Percentiles rank a stretch among this genome's conserved stretches.
phyloP scores from a whole-genome alignment of 1,140 invertebrate species.

The Lethocerus indicus region DNA sequence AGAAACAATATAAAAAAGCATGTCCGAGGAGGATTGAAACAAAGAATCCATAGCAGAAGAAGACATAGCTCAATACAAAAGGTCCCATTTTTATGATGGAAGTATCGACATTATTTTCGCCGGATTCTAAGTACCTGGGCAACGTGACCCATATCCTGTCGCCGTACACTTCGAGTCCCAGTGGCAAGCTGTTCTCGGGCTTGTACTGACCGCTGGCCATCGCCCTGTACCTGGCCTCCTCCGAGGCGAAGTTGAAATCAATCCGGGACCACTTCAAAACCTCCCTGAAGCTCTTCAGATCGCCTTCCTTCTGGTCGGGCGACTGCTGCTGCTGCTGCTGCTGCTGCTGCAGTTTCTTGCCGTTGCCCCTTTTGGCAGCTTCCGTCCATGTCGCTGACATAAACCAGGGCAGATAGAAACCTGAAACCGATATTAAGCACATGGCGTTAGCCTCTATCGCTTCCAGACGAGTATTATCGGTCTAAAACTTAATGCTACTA shows the following conservation, averaged over 20 bases:
- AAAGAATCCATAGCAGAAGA: too few relatives aligned
- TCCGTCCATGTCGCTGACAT: constrained; percentile 9
- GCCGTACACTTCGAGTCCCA: constrained; percentile 48
- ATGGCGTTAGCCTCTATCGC: too few relatives aligned
- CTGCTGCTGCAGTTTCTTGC: too few relatives aligned
- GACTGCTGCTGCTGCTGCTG: not conserved
- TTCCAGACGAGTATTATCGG: too few relatives aligned
- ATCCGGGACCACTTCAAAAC: constrained; percentile 17
- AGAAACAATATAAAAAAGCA: too few relatives aligned
- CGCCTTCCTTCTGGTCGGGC: not conserved
- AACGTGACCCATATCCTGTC: constrained; percentile 48
- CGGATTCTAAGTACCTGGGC: too few relatives aligned
- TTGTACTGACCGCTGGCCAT: constrained; percentile 36
- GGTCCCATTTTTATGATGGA: too few relatives aligned
- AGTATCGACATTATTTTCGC: too few relatives aligned
- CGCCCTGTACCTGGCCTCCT: constrained; percentile 11
- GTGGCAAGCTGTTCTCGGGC: constrained; percentile 49
- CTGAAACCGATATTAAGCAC: constrained; percentile 10
- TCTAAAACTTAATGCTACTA: too few relatives aligned
- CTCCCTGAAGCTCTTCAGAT: constrained; percentile 14
- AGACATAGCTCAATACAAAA: too few relatives aligned
- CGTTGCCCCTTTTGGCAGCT: not conserved
- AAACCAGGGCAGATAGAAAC: constrained; percentile 11
- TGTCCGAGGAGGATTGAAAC: too few relatives aligned
- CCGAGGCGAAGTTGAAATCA: constrained; percentile 17